phyloP scores from a whole-genome alignment of 1,140 invertebrate species.

The Aphaenogaster ashmeadi region DNA sequence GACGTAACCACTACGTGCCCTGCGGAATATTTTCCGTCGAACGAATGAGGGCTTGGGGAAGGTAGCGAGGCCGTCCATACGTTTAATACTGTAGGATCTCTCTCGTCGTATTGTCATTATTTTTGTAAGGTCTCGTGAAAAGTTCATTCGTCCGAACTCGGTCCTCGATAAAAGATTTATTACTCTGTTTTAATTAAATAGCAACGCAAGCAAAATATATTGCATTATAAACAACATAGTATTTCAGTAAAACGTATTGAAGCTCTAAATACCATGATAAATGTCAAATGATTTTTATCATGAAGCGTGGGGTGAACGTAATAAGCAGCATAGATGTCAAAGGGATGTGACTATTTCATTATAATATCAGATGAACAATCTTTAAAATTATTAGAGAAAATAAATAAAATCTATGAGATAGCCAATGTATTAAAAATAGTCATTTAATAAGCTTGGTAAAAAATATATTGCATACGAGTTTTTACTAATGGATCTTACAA shows the following conservation, averaged over 20 bases:
- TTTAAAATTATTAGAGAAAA: neutral
- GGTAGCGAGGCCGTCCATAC: neutral
- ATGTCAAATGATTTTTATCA: neutral
- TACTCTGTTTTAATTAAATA: neutral
- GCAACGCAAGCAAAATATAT: neutral
- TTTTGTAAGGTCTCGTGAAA: conserved; percentile 40
- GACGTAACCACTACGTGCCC: conserved; percentile 10
- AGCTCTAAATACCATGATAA: neutral
- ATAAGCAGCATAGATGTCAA: neutral
- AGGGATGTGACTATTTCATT: neutral
- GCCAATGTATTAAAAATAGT: neutral
- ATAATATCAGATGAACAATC: neutral
- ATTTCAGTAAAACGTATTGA: conserved; percentile 8
- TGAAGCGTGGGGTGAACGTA: neutral
- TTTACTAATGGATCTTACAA: neutral
- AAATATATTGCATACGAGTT: neutral
- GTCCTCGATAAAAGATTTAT: conserved; percentile 12
- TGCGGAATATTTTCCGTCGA: conserved; percentile 25
- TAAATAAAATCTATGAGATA: neutral
- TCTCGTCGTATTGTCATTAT: conserved; percentile 17
- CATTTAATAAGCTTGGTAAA: neutral
- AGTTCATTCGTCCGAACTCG: conserved; percentile 45
- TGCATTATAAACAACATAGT: neutral
- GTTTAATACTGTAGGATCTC: conserved; percentile 6
- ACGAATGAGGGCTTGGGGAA: neutral